Evolutionary conservation across 2,113 vertebrate species (phyloP).

Genomic region (Cyphomyrus discorhynchus): DNA sequence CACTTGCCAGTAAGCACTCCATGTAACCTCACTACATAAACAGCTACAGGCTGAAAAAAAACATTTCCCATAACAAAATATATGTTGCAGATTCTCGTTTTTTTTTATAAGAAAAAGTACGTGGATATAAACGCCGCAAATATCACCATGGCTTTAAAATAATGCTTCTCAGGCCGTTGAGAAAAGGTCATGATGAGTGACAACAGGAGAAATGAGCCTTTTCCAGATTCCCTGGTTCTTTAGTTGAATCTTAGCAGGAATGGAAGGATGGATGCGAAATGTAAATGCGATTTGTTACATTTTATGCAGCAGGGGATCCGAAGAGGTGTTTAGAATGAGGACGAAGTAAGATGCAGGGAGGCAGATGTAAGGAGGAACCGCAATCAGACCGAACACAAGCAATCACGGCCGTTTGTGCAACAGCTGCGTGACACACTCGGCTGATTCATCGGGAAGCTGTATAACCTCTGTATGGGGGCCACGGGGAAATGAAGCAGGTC

Average conservation of each 20-base stretch:
- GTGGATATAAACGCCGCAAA: not conserved
- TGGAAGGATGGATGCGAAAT: not conserved
- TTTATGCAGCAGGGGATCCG: not conserved
- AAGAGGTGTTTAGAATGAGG: not conserved
- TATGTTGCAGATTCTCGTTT: not conserved
- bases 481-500: not conserved
- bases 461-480: not conserved
- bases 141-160: not conserved
- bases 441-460: not conserved
- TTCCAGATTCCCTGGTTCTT: not conserved
- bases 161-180: not conserved
- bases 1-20: not conserved
- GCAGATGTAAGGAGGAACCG: not conserved
- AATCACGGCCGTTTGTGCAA: not conserved
- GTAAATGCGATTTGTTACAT: not conserved
- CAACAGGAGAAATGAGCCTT: not conserved
- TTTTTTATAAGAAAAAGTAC: not conserved
- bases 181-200: not conserved
- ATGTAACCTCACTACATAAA: not conserved
- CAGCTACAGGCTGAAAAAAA: not conserved
- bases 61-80: not conserved
- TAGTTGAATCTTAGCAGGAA: not conserved
- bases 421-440: not conserved
- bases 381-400: not conserved
- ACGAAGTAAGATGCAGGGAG: not conserved